phyloP scores from a whole-genome alignment of 2,888 invertebrate species.

The Ophion ventricosus region DNA sequence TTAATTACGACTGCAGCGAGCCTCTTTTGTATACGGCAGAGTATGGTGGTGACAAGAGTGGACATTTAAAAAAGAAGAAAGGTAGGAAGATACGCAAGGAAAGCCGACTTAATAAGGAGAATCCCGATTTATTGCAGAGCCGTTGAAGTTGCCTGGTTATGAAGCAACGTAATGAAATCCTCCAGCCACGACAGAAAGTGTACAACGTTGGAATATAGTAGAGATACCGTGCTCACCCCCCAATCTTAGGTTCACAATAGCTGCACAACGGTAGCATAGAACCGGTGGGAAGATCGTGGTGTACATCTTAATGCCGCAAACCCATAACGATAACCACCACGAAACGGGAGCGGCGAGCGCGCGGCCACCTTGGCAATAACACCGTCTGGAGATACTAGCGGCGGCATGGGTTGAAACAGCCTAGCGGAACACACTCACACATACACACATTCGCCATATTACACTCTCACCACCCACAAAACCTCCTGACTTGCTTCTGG shows the following conservation, averaged over 20 bases:
- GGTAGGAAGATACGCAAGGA: neutral
- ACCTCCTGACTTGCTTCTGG: conserved; percentile 71
- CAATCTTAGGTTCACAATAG: conserved; percentile 57
- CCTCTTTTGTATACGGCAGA: neutral
- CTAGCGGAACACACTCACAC: conserved; percentile 47
- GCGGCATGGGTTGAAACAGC: conserved; percentile 54
- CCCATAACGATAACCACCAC: conserved; percentile 82
- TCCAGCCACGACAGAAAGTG: conserved; percentile 58
- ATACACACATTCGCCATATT: conserved; percentile 39
- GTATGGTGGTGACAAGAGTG: neutral
- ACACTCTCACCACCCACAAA: conserved; percentile 55
- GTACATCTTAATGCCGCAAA: conserved; percentile 82
- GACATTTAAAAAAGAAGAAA: neutral
- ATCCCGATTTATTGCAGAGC: conserved; percentile 77
- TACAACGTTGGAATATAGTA: conserved; percentile 61
- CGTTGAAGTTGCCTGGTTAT: conserved; percentile 76
- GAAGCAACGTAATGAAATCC: conserved; percentile 81
- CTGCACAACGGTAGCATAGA: conserved; percentile 46
- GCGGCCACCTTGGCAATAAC: conserved; percentile 79
- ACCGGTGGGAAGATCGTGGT: conserved; percentile 75
- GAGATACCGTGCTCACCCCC: conserved; percentile 44
- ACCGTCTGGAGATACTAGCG: conserved; percentile 74
- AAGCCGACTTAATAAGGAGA: conserved; percentile 75
- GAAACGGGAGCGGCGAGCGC: conserved; percentile 79
- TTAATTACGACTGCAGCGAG: neutral